Evolutionary conservation across 2,113 vertebrate species (phyloP).

Genomic region (Setophaga coronata): DNA sequence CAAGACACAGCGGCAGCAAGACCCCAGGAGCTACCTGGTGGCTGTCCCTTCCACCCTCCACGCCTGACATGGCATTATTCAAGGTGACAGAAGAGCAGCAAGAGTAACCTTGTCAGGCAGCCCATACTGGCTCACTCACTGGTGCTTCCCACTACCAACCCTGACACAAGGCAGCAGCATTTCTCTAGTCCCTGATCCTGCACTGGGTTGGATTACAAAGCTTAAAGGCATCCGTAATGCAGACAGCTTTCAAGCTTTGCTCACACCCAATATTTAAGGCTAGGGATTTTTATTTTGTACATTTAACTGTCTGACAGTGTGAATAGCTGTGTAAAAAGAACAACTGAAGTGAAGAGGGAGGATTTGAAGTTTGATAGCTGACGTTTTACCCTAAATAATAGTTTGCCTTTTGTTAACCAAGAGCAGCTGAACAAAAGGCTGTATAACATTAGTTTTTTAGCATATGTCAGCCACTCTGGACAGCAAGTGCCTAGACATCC

Average conservation of each 20-base stretch:
- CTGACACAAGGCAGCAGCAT: not conserved
- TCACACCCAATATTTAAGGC: not conserved
- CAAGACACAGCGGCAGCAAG: not conserved
- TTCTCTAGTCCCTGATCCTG: not conserved
- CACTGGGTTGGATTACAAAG: not conserved
- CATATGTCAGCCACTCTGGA: not conserved
- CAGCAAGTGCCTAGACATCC: not conserved
- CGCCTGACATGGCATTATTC: not conserved
- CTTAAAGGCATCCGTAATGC: not conserved
- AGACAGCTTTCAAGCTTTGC: not conserved
- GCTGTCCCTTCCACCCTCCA: not conserved
- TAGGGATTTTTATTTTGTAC: not conserved
- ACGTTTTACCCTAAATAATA: not conserved
- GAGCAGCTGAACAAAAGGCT: not conserved
- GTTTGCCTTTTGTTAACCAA: not conserved
- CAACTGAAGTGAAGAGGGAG: not conserved
- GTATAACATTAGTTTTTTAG: not conserved
- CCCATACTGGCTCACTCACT: not conserved
- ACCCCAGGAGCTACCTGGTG: not conserved
- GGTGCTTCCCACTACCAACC: rapidly evolving
- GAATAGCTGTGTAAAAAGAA: not conserved
- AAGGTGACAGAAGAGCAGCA: not conserved
- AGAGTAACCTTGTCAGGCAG: not conserved
- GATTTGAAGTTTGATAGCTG: not conserved
- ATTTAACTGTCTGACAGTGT: not conserved